Evolutionary conservation across 2,888 invertebrate genomes (phyloP), one percentile per base, ranked within the genome.

Genomic region (Chydorus sphaericus): DNA sequence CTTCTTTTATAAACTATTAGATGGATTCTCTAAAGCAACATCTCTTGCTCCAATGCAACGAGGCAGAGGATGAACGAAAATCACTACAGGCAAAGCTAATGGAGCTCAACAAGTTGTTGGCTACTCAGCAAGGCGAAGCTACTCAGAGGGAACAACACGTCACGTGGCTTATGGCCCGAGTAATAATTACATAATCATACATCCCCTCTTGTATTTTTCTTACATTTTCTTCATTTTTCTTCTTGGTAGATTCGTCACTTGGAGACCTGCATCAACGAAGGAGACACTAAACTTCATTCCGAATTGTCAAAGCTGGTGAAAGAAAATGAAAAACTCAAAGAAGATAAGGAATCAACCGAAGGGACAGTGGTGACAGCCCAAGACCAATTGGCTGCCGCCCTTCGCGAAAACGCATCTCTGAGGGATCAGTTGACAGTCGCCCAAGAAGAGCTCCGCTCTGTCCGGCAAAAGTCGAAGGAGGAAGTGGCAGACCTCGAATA

Each of bases 91-190:
- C 79, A 58, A 81, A 79, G 62, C 82, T 82, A 64, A 79, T 81
- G 38, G 84, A 85, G 66, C 68, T 84, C 44, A 82, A 83, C 60
- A 81, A 82, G 64, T 68, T 85, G 14, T 66, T 86, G 53, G 80
- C 48, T 4, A 48, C 38, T n/a, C 44, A 44, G 26, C 44, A 57
- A 36, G 57, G 44, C 4, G 53, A 54, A 54, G 39, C 53, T 23
- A 28, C 36, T 2, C 48, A 55, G 33, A 48, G 36, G 14, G 55
- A 55, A 26, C 30, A 26, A 33, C 55, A 33, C 18, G 39, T 55
- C 29, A 31, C 55, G 14, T 55, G 55, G 55, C 55, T 55, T 10
- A 26, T 30, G 20, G 31, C 20, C 33, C 48, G 48, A 8, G 55
- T 55, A 49, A 16, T 18, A 26, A 50, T 26, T 11, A 26, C 18